Percentiles rank a stretch among this genome's conserved stretches.
Conservation (phyloP, 2,113 vertebrate genomes). For the Ictalurus furcatus region DNA sequence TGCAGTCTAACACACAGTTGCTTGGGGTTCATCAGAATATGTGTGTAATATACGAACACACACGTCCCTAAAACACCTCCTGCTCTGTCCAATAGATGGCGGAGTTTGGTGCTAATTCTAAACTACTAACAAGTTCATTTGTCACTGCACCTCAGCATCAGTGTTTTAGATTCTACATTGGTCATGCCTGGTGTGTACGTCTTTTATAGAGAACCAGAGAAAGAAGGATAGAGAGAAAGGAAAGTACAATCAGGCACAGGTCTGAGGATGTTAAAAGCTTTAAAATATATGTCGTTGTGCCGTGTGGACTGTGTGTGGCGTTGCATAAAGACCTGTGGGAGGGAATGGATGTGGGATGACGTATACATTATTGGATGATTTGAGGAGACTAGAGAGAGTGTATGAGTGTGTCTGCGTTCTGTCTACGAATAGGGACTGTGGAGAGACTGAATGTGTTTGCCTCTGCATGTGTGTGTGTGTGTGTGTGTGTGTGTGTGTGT, state of each 20-base stretch:
- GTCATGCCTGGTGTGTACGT: neutral
- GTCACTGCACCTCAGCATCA: neutral
- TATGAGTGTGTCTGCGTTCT: conserved; percentile 38
- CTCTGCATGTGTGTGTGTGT: conserved; percentile 17
- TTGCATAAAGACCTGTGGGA: conserved; percentile 48
- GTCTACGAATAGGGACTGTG: conserved; percentile 7
- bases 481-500: conserved; percentile 14
- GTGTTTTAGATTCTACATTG: neutral
- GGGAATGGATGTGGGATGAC: conserved; percentile 56
- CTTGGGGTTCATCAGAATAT: neutral
- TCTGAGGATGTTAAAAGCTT: neutral
- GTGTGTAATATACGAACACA: neutral
- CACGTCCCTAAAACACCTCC: neutral
- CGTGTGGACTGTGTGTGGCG: conserved; percentile 54
- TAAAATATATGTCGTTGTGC: conserved; percentile 43
- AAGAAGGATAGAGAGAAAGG: neutral
- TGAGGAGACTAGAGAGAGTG: conserved; percentile 39
- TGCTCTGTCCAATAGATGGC: conserved; percentile 33
- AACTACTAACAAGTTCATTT: neutral
- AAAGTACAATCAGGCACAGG: neutral
- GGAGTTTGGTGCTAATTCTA: conserved; percentile 17
- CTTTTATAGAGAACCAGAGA: conserved; percentile 46
- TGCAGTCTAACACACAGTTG: neutral
- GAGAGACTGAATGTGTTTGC: conserved; percentile 19
- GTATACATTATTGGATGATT: conserved; percentile 56